Evolutionary conservation across 1,140 invertebrate species (phyloP), one percentile per base, ranked within the genome.

Genomic region (Doryteuthis pealeii): DNA sequence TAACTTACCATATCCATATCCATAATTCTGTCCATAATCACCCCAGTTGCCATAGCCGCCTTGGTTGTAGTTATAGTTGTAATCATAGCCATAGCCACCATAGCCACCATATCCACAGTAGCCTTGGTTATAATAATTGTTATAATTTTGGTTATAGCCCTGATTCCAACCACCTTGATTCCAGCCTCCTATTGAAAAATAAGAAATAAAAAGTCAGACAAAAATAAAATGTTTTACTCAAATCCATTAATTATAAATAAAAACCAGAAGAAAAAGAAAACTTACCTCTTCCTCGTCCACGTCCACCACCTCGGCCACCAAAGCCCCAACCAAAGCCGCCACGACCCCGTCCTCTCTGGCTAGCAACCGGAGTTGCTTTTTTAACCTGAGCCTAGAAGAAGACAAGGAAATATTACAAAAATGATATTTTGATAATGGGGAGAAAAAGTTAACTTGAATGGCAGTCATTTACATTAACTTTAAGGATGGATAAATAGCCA

Each of bases 31-130:
- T 45, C 81, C 80, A 76, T 80, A 76, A 43, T 77, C 43, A 71
- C 91, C 91, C 70, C 92, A 91, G 83, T 92, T 92, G 72, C 92
- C 91, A 82, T 93, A 92, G 81, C 89, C 89, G 91, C 92, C 74
- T 70, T 76, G 68, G 43, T 67, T 45, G 43, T 75, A 65, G 30
- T 66, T 30, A 28, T 75, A 69, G 28, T 76, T 70, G 70, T 77
- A 74, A 70, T 70, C 77, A 45, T 73, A 70, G 62, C 73, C 71
- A 74, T 78, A 76, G 26, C 74, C 76, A 10, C 70, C 70, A 65
- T 72, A 69, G 43, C 71, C 71, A 18, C 76, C 76, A 70, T 77
- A 75, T 43, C 68, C 71, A 31, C 68, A 28, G 35, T 76, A 40
- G 73, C 66, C 66, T 31, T 68, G 66, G 66, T 68, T 68, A 30